phyloP scores from a whole-genome alignment of 2,113 vertebrate genomes.

The Seriola dumerili region DNA sequence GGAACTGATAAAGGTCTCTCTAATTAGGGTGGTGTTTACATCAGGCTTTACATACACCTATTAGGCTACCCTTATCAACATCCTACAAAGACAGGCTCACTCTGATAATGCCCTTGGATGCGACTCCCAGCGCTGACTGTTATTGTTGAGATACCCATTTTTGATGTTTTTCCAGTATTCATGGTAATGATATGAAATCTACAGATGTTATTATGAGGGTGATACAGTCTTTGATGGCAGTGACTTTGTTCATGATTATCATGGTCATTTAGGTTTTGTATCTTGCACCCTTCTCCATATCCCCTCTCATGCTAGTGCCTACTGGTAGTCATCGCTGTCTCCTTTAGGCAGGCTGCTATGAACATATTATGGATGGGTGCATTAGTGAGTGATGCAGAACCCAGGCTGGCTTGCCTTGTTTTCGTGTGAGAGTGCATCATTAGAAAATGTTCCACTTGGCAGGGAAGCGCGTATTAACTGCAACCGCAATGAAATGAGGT shows the following conservation, averaged over 20 bases:
- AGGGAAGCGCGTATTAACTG: slow-evolving; percentile 88
- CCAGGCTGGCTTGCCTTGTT: slow-evolving; percentile 82
- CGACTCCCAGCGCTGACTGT: slow-evolving; percentile 67
- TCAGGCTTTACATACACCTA: slow-evolving; percentile 70
- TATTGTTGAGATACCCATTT: slow-evolving; percentile 73
- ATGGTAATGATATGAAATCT: slow-evolving; percentile 84
- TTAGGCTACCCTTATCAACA: slow-evolving; percentile 66
- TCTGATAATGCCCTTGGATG: slow-evolving; percentile 70
- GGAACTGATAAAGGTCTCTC: slow-evolving; percentile 75
- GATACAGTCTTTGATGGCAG: slow-evolving; percentile 83
- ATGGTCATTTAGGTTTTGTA: slow-evolving; percentile 83
- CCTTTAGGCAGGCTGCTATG: slow-evolving; percentile 86
- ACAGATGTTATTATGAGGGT: slow-evolving; percentile 80
- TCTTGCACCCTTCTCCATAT: slow-evolving; percentile 72
- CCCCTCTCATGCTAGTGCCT: slow-evolving; percentile 72
- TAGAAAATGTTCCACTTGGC: slow-evolving; percentile 90
- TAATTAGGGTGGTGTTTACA: slow-evolving; percentile 79
- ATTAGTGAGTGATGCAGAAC: slow-evolving; percentile 89
- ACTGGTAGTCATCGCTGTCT: slow-evolving; percentile 82
- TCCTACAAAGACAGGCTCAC: slow-evolving; percentile 68
- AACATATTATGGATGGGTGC: slow-evolving; percentile 89
- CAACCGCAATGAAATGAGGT: slow-evolving; percentile 89
- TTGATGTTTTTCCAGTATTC: slow-evolving; percentile 77
- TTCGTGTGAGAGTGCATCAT: slow-evolving; percentile 88
- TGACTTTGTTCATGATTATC: slow-evolving; percentile 86